Conservation (phyloP, 2,113 vertebrate species). For the Hippopotamus amphibius region DNA sequence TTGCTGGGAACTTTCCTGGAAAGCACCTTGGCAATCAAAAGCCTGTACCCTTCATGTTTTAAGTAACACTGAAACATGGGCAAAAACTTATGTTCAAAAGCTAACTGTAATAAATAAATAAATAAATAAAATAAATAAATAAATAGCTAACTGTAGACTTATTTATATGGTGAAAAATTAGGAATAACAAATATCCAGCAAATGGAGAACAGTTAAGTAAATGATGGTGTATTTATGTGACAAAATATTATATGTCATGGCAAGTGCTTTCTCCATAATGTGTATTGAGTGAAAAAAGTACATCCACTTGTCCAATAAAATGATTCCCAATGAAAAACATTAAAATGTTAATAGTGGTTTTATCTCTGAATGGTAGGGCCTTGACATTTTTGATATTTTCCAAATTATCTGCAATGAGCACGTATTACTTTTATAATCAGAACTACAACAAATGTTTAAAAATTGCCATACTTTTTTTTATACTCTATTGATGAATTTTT, state of each 20-base stretch:
- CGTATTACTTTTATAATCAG: not conserved
- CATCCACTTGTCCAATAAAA: not conserved
- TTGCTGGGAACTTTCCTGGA: not conserved
- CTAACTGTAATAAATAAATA: not conserved
- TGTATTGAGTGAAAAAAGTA: not conserved
- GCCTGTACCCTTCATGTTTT: not conserved
- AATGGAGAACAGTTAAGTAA: not conserved
- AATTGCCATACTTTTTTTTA: not conserved
- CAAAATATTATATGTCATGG: not conserved
- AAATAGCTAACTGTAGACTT: not conserved
- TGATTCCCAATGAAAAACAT: not conserved
- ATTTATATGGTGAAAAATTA: not conserved
- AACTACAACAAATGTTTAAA: not conserved
- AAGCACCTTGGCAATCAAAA: not conserved
- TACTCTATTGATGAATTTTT: not conserved
- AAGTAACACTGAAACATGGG: not conserved
- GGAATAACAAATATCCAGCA: not conserved
- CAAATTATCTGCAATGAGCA: not conserved
- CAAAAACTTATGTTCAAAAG: not conserved
- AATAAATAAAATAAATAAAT: no score
- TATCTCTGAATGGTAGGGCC: not conserved
- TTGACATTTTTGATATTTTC: constrained; percentile 32
- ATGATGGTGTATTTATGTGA: not conserved
- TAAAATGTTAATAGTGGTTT: constrained; percentile 14
- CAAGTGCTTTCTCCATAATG: not conserved